Conservation (phyloP, 2,113 vertebrate species). For the Melanostigma gelatinosum region DNA sequence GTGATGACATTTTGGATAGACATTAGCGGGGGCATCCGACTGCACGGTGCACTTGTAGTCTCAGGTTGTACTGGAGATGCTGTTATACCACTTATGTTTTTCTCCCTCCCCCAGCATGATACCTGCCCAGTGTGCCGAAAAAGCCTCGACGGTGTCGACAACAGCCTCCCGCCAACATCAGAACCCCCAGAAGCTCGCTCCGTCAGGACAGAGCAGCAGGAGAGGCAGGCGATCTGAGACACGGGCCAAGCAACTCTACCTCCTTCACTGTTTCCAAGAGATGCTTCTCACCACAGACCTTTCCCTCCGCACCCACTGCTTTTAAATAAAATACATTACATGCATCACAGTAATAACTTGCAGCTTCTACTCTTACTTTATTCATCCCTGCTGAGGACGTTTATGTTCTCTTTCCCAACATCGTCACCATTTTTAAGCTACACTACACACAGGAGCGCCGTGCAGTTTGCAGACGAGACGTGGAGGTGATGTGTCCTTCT, state of each 20-base stretch:
- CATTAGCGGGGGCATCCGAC: not conserved
- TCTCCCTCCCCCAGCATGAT: constrained; percentile 86
- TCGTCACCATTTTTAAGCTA: constrained; percentile 10
- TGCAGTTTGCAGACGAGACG: constrained; percentile 34
- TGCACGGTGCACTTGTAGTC: not conserved
- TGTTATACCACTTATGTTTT: not conserved
- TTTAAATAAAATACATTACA: constrained; percentile 51
- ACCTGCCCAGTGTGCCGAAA: constrained; percentile 95
- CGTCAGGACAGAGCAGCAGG: constrained; percentile 79
- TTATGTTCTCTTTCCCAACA: constrained; percentile 24
- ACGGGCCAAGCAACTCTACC: constrained; percentile 21
- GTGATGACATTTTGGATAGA: not conserved
- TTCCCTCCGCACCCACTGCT: not conserved
- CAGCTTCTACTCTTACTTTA: constrained; percentile 25
- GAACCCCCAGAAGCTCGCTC: constrained; percentile 62
- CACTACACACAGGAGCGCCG: constrained; percentile 12
- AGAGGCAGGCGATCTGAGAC: constrained; percentile 68
- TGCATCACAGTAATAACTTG: constrained; percentile 10
- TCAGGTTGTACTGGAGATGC: not conserved
- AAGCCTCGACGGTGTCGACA: constrained; percentile 90
- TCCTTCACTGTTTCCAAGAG: constrained; percentile 40
- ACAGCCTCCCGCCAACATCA: constrained; percentile 76
- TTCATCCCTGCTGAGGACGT: constrained; percentile 37
- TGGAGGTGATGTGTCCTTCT: constrained; percentile 46
- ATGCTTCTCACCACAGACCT: constrained; percentile 8